These are phyloP conservation scores for Hassar affinis DNA, from an alignment of 2,113 vertebrate species.

Conservation along the genomic window DNA sequence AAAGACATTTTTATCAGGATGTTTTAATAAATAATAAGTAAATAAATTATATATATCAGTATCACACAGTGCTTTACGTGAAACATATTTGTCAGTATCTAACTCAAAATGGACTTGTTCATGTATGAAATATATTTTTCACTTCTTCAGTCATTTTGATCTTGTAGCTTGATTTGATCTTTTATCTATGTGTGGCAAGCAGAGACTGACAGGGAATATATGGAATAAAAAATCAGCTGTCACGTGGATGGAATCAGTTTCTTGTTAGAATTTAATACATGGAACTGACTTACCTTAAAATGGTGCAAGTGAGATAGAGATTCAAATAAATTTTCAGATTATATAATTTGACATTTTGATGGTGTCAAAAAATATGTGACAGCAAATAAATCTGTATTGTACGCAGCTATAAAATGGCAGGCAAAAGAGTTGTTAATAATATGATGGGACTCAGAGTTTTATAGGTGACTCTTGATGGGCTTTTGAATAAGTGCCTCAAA, in stretches of 20 bases:
- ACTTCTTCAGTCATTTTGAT: background rate
- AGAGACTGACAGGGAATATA: background rate
- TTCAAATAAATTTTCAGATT: background rate
- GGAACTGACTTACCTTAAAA: background rate
- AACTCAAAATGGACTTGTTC: background rate
- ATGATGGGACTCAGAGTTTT: constrained; percentile 24
- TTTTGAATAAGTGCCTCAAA: constrained; percentile 67
- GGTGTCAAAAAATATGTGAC: background rate
- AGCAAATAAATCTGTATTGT: constrained; percentile 14
- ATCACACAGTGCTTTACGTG: background rate
- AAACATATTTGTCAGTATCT: constrained; percentile 8
- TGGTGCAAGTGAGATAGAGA: background rate
- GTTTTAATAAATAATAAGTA: background rate
- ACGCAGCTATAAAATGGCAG: background rate
- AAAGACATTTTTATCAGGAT: background rate
- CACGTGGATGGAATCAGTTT: background rate
- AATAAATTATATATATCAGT: background rate
- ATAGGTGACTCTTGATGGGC: constrained; percentile 23
- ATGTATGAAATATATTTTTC: background rate
- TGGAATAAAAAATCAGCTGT: background rate
- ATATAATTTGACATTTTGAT: background rate
- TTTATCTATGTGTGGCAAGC: background rate
- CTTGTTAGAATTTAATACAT: background rate
- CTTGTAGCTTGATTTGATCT: background rate
- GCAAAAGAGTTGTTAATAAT: constrained; percentile 35